Conservation (phyloP, 2,113 vertebrate genomes). For the Elgaria multicarinata region DNA sequence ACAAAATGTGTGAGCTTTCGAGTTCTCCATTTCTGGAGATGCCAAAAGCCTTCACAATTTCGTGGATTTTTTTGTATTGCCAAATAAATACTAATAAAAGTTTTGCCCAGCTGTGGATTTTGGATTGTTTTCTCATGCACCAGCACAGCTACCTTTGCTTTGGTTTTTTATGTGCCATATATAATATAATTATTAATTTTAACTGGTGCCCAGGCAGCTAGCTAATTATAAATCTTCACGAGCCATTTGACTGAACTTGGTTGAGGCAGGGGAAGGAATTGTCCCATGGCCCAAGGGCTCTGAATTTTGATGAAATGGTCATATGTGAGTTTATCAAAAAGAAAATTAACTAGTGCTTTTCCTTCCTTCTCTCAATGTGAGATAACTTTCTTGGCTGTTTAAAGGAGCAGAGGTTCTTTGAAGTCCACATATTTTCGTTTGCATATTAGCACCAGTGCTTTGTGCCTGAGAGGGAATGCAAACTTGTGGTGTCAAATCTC, state of each 20-base stretch:
- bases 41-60: no score
- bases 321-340: constrained; percentile 19
- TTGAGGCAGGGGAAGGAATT: not conserved
- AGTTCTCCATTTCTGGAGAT: no score
- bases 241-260: not conserved
- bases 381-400: not conserved
- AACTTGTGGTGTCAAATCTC: constrained; percentile 36
- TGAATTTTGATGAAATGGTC: not conserved
- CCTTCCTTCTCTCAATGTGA: not conserved
- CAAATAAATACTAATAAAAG: no score
- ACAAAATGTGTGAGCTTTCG: no score
- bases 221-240: not conserved
- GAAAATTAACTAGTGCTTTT: not conserved
- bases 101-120: no score
- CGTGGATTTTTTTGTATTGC: no score
- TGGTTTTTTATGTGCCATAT: no score
- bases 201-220: not conserved
- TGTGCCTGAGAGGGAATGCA: constrained; percentile 30
- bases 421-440: not conserved
- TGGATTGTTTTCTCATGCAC: no score
- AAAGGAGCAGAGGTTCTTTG: constrained; percentile 28
- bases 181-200: not conserved
- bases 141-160: no score
- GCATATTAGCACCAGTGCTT: not conserved
- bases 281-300: not conserved